Evolutionary conservation across 1,140 invertebrate genomes (phyloP), one percentile per base, ranked within the genome.

Genomic region (Camponotus vicinus): DNA sequence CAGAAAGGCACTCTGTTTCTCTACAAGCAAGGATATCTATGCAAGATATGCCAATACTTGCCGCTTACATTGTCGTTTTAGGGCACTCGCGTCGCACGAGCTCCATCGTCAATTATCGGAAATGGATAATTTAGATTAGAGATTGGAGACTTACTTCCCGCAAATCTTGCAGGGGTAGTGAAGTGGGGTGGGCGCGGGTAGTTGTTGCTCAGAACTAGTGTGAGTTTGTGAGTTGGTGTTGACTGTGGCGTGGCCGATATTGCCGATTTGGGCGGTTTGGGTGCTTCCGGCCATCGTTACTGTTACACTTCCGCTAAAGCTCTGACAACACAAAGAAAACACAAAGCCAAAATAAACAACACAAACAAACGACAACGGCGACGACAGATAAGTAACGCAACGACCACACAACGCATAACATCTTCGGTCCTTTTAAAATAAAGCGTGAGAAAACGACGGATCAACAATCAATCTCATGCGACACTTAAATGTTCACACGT

Each of bases 101-200:
- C 42, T 85, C 55, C 61, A 34, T 32, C 67, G 42, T 86, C 63
- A 71, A 83, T 75, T 78, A 88, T 86, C 71, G 91, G 93, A 92
- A 93, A 93, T 88, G 93, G 91, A 91, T 92, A 90, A 93, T 91
- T 92, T 92, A 93, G 91, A 93, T 93, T 93, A 94, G 93, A 94
- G 92, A 93, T 94, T 94, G 95, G 95, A 96, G 95, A 98, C 98
- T 98, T 98, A 99, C 98, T 99, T 99, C 96, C 98, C 98, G 97
- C 98, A 99, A 94, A 99, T 97, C 96, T 98, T 98, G 97, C 98
- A 99, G 92, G 98, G 98, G 95, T 98, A 97, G 92, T 96, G 94
- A 94, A 95, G 95, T 94, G 92, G 94, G 95, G 94, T 95, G 92
- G 95, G 94, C 94, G 94, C 94, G 94, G 94, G 94, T 95, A 94